Evolutionary conservation across 2,888 invertebrate genomes (phyloP), one percentile per base, ranked within the genome.

Genomic region (Allolobophora icterica): DNA sequence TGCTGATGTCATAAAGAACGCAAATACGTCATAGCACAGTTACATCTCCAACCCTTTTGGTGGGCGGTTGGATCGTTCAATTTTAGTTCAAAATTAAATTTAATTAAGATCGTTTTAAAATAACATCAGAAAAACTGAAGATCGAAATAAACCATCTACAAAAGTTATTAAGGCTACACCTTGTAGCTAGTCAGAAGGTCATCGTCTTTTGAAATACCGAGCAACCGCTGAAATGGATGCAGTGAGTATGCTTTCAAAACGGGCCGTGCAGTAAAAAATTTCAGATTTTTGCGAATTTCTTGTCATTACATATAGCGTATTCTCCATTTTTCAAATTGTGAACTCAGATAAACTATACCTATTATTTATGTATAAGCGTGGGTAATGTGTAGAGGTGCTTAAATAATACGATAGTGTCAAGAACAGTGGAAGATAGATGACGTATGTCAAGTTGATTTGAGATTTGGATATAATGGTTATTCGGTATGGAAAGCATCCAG

Each of bases 161-260:
- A n/a, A 30, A 71, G 11, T 71, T 71, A 71, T 3, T n/a, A 71
- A 71, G n/a, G 71, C 71, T 71, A n/a, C 71, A 30, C n/a, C n/a
- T 71, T n/a, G 30, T n/a, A 71, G 71, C 71, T 71, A 71, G n/a
- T n/a, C 71, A 71, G n/a, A 11, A 71, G n/a, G 71, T n/a, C 71
- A 71, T 71, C 71, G 71, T 71, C 71, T 71, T 71, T 71, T 71
- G 71, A 71, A 71, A n/a, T n/a, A n/a, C n/a, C 71, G n/a, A n/a
- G 8, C 71, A 11, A n/a, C 71, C n/a, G 30, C n/a, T 11, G 71
- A 30, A 71, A 71, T 71, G 71, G 71, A 71, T 71, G 71, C n/a
- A 8, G 71, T 52, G 52, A 52, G 52, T 71, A 71, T 71, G 71
- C 30, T 71, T n/a, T 71, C 71, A 71, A 52, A n/a, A 71, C 30